Conservation (phyloP, 2,888 invertebrate species). For the Seira musarum region DNA sequence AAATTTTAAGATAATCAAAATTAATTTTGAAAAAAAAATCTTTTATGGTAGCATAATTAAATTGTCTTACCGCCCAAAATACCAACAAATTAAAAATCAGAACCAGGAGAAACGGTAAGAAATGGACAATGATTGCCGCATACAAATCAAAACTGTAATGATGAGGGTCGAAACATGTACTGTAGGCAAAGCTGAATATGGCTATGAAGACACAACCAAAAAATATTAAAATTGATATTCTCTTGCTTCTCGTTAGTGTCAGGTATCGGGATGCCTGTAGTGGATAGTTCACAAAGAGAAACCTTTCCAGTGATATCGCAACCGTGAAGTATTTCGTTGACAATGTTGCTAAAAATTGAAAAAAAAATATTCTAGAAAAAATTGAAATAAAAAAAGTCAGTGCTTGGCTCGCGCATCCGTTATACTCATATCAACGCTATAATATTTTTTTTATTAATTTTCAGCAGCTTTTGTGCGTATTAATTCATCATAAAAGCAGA, state of each 20-base stretch:
- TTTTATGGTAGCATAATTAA: too few species aligned
- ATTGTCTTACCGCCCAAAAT: constrained; percentile 40
- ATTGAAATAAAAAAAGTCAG: too few species aligned
- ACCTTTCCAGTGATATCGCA: constrained; percentile 52
- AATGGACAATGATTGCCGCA: constrained; percentile 42
- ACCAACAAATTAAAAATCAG: constrained; percentile 35
- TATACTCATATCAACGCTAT: too few species aligned
- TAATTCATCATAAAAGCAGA: too few species aligned
- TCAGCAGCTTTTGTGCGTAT: too few species aligned
- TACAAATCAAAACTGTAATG: constrained; percentile 37
- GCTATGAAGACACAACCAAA: constrained; percentile 5
- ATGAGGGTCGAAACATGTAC: neutral
- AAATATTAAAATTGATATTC: neutral
- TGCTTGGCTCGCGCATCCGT: too few species aligned
- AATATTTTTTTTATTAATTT: too few species aligned
- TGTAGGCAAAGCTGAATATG: constrained; percentile 23
- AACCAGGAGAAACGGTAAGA: constrained; percentile 49
- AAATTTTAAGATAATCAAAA: too few species aligned
- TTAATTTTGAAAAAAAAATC: too few species aligned
- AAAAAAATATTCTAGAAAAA: too few species aligned
- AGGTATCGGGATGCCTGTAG: constrained; percentile 26
- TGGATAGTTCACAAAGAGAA: constrained; percentile 41
- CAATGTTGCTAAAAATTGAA: constrained; percentile 34
- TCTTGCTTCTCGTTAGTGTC: neutral
- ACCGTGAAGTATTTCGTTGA: constrained; percentile 56